Evolutionary conservation across 1,140 invertebrate genomes (phyloP).

Genomic region (Sycobia sp.): DNA sequence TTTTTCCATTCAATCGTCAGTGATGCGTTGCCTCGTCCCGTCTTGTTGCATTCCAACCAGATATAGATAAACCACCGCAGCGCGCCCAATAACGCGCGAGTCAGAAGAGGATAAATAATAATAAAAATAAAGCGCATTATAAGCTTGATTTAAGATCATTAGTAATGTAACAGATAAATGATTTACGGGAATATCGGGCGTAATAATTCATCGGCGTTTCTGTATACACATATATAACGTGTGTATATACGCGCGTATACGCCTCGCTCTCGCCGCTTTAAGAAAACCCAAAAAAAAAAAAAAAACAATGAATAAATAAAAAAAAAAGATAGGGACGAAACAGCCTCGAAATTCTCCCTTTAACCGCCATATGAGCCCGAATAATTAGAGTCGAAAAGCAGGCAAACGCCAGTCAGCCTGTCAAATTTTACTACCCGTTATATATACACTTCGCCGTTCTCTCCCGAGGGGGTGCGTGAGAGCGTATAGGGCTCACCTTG

Average conservation of each 20-base stretch:
- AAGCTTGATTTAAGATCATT: not conserved
- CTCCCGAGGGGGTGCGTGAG: no score
- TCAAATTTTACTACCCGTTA: conserved; percentile 31
- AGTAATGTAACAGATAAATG: not conserved
- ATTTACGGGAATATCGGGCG: not conserved
- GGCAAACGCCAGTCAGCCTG: conserved; percentile 15
- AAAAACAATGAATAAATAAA: no score
- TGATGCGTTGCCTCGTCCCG: no score
- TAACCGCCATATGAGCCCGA: conserved; percentile 1
- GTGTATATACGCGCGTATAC: not conserved
- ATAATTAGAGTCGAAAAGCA: conserved; percentile 29
- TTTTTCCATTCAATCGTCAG: no score
- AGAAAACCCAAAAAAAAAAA: no score
- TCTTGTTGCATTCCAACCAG: no score
- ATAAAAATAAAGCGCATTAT: not conserved
- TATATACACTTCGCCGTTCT: conserved; percentile 12
- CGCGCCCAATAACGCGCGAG: no score
- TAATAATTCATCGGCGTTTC: not conserved
- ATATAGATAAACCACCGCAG: no score
- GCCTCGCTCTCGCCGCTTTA: not conserved
- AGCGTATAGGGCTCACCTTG: no score
- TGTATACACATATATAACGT: not conserved
- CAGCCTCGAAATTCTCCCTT: conserved; percentile 9
- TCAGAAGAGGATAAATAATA: not conserved
- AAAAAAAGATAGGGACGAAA: no score